Percentiles rank a stretch among this genome's conserved stretches.
Conservation (phyloP, 2,797 vertebrate species). For the Miichthys miiuy region DNA sequence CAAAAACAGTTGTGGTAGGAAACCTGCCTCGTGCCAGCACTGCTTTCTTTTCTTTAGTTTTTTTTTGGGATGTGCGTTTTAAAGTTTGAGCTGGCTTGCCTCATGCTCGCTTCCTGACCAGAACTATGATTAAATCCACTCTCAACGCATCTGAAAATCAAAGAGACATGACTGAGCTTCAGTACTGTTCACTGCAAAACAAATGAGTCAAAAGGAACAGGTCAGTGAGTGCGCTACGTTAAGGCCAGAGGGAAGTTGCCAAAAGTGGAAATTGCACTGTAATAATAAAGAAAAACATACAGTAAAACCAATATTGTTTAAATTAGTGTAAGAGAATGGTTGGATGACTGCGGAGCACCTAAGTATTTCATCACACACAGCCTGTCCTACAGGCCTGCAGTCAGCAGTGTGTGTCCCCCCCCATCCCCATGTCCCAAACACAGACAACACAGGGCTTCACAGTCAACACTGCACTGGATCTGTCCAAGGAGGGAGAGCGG, state of each 20-base stretch:
- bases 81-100: constrained; percentile 6
- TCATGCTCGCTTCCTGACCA: constrained; percentile 20
- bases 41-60: background rate
- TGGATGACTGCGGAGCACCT: constrained; percentile 69
- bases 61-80: constrained; percentile 13
- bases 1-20: constrained; percentile 57
- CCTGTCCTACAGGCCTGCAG: constrained; percentile 63
- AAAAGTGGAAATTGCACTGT: constrained; percentile 55
- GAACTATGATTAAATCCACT: constrained; percentile 28
- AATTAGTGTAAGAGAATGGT: constrained; percentile 54
- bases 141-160: background rate
- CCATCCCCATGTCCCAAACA: constrained; percentile 45
- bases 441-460: constrained; percentile 56
- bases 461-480: constrained; percentile 68
- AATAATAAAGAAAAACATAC: constrained; percentile 53
- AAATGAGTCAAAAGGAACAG: constrained; percentile 22
- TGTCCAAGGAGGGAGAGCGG: constrained; percentile 56
- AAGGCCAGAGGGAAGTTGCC: constrained; percentile 70
- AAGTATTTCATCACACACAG: constrained; percentile 67
- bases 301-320: constrained; percentile 50
- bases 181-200: constrained; percentile 43
- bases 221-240: constrained; percentile 64
- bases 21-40: constrained; percentile 48
- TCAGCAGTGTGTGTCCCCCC: constrained; percentile 31
- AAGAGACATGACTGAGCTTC: constrained; percentile 34